Conservation (phyloP, 2,888 invertebrate species). For the Kryphioiulus occultus region DNA sequence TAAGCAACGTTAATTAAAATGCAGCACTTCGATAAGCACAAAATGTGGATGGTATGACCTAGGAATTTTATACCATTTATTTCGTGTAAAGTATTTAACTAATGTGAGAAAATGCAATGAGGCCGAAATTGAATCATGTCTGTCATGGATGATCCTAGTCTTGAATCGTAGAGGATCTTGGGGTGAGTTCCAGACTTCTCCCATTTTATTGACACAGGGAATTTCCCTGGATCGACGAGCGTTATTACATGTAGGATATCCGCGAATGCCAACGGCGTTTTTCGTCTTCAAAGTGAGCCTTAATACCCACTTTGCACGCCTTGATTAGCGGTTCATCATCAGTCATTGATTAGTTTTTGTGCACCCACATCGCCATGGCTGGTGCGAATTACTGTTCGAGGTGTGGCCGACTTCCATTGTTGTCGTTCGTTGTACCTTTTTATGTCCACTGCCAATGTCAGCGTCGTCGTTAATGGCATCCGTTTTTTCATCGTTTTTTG, state of each 20-base stretch:
- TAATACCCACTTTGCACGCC: constrained; percentile 32
- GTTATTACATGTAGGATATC: background rate
- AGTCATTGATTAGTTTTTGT: background rate
- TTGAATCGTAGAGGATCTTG: background rate
- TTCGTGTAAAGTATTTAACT: too few species aligned
- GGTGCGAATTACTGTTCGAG: constrained; percentile 18
- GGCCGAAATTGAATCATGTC: too few species aligned
- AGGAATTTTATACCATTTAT: too few species aligned
- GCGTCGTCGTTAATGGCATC: background rate
- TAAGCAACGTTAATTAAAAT: too few species aligned
- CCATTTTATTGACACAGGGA: background rate
- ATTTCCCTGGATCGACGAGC: background rate
- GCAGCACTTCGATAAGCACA: too few species aligned
- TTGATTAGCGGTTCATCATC: constrained; percentile 13
- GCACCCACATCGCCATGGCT: background rate
- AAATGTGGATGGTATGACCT: too few species aligned
- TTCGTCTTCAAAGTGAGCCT: background rate
- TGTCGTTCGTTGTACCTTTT: constrained; percentile 36
- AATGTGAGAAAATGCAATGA: too few species aligned
- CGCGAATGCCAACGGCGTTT: background rate
- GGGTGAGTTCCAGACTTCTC: background rate
- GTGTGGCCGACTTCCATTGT: constrained; percentile 1
- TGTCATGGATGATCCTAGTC: too few species aligned
- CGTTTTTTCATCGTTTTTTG: background rate
- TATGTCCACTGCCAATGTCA: constrained; percentile 40